phyloP scores from a whole-genome alignment of 2,113 vertebrate genomes.

The Hyaena hyaena region DNA sequence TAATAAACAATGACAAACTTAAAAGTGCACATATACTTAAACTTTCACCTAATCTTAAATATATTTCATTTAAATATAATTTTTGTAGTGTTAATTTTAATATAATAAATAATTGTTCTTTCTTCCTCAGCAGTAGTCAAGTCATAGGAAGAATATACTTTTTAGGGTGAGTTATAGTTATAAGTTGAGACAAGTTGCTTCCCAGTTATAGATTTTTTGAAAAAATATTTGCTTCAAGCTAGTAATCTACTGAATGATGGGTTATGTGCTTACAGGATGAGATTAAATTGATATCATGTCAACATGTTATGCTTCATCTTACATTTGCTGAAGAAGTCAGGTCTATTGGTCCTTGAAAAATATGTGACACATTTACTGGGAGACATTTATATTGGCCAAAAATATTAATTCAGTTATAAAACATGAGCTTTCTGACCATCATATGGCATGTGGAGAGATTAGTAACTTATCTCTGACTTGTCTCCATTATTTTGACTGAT shows the following conservation, averaged over 20 bases:
- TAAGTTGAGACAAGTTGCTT: background rate
- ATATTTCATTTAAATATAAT: background rate
- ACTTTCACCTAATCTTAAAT: background rate
- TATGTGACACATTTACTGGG: background rate
- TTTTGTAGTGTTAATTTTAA: background rate
- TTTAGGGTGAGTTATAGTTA: background rate
- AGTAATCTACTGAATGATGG: background rate
- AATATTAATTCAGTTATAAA: background rate
- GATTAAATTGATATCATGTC: background rate
- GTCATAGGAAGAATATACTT: background rate
- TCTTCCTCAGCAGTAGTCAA: background rate
- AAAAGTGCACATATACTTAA: background rate
- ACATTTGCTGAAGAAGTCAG: background rate
- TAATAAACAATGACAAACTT: background rate
- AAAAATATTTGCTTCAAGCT: background rate
- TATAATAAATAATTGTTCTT: background rate
- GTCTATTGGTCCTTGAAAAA: background rate
- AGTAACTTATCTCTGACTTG: background rate
- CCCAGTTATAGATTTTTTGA: background rate
- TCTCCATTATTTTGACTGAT: background rate
- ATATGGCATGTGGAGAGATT: background rate
- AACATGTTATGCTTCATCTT: background rate
- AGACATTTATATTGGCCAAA: slow-evolving; percentile 39
- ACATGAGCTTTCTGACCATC: background rate
- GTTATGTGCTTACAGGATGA: background rate